Percentiles rank a stretch among this genome's conserved stretches.
phyloP scores from a whole-genome alignment of 2,113 vertebrate genomes.

The Phyllopteryx taeniolatus region DNA sequence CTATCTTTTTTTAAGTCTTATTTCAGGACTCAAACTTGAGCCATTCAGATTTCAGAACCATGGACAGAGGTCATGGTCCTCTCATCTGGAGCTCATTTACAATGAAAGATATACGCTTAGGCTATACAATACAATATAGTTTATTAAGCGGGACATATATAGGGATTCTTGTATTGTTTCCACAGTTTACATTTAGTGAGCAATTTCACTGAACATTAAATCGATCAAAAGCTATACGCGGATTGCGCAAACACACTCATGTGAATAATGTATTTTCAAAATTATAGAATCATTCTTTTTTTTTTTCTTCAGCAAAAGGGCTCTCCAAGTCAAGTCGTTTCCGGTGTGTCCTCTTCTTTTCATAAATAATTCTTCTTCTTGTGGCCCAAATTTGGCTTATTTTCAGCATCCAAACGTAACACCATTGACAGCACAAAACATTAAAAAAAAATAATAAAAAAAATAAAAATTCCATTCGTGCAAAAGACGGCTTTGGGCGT shows the following conservation, averaged over 20 bases:
- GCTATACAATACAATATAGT: conserved; percentile 80
- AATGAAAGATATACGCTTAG: conserved; percentile 62
- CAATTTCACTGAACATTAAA: conserved; percentile 81
- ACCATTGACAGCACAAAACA: conserved; percentile 85
- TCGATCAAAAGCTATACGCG: conserved; percentile 78
- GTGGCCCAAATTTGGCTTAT: conserved; percentile 74
- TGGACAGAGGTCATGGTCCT: conserved; percentile 52
- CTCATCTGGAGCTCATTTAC: neutral
- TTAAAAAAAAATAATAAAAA: conserved; percentile 73
- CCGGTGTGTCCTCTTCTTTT: conserved; percentile 63
- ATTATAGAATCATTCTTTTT: conserved; percentile 55
- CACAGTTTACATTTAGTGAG: conserved; percentile 82
- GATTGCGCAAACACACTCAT: conserved; percentile 77
- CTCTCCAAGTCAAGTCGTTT: conserved; percentile 54
- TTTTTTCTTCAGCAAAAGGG: conserved; percentile 64
- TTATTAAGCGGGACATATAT: conserved; percentile 82
- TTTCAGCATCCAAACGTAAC: conserved; percentile 82
- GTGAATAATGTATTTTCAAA: conserved; percentile 76
- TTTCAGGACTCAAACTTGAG: neutral
- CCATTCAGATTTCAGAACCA: conserved; percentile 56
- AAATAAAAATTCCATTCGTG: conserved; percentile 82
- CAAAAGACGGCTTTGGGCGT: conserved; percentile 86
- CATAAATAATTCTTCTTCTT: conserved; percentile 64
- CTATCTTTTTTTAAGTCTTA: neutral
- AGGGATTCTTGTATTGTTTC: conserved; percentile 75